Evolutionary conservation across 2,797 vertebrate genomes (phyloP), one percentile per base, ranked within the genome.

Genomic region (Petrocephalus schoutedeni): DNA sequence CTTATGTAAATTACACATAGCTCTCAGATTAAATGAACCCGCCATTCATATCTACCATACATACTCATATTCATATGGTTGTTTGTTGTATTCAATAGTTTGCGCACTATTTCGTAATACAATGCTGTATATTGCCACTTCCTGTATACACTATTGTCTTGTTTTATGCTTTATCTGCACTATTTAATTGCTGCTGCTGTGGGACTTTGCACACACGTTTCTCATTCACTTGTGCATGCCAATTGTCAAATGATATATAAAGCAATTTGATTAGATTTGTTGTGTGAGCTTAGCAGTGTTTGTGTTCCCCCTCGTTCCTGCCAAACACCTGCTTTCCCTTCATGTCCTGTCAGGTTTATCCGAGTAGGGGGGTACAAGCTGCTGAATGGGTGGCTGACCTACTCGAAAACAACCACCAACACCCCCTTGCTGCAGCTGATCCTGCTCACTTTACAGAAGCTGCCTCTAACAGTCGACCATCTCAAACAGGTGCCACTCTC

Each of bases 391-490:
- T 99, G 98, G 98, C 94, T 99, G 87, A 98, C 97, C 0, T 96
- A 97, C 88, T 97, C 97, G 19, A 98, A 98, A 91, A 96, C 96
- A 7, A 94, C 96, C 92, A 98, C 96, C 93, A 99, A 99, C 87
- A 93, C 95, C 1, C 97, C 98, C 1, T 94, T 99, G 90, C 93
- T 99, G 77, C 97, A 98, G 91, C 97, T 98, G 84, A 97, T 99
- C 86, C 95, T 99, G 14, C 96, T 98, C 61, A 98, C 97, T 0
- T 92, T 99, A 45, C 98, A 98, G 93, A 98, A 98, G 90, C 95
- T 99, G 10, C 98, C 98, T 0, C 97, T 99, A 45, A 98, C 96
- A 0, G 97, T 99, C 0, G 97, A 99, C 89, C 98, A 99, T 91
- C 97, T 99, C 74, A 99, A 99, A 90, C 96, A 97, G 96, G 98